Base-by-base conservation (phyloP, 1,140 invertebrate species). In the Coboldia fuscipes region DNA sequence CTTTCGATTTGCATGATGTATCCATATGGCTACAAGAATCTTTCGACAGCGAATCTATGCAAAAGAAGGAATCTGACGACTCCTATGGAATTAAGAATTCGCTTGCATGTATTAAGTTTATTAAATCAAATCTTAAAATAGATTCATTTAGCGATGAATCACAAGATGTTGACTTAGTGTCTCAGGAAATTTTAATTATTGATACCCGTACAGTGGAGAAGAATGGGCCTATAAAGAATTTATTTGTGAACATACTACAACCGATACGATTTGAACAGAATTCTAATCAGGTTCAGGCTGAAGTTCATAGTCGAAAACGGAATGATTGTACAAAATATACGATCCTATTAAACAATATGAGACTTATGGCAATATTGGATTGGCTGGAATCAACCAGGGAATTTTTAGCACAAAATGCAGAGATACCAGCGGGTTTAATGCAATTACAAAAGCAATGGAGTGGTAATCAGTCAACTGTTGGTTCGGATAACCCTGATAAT, bases 331-430 rank as follows among this genome's bases (percentile, higher is more conserved):
- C 71, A 0, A 74, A 79, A 38, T 88, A 90, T 36, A 94, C 88
- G 1, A 74, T 97, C 35, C 57, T 97, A 14, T 60, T 97, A 3
- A 93, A 96, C 51, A 92, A 93, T 49, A 93, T 97, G 84, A 64
- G 90, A 31, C 56, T 97, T 4, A 89, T 96, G 65, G 78, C 83
- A 0, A 77, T 96, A 30, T 62, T 94, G 42, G 88, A 94, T 54
- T 97, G 90, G 83, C 78, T 92, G 69, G 72, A 89, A 48, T 68
- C 73, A 9, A 67, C 85, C 0, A 69, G 70, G 42, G 72, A 86
- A 42, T 97, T 92, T 54, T 61, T 97, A 14, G 52, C 60, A 37
- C 48, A 51, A 18, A 46, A 51, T 12, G 40, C 48, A 3, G 34
- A 45, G 1, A 30, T 1, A 17, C 44, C 12, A 17, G 12, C 12